Base-by-base conservation (phyloP, 37 sponge, comb jelly and placozoan genomes). In the Bolinopsis microptera region DNA sequence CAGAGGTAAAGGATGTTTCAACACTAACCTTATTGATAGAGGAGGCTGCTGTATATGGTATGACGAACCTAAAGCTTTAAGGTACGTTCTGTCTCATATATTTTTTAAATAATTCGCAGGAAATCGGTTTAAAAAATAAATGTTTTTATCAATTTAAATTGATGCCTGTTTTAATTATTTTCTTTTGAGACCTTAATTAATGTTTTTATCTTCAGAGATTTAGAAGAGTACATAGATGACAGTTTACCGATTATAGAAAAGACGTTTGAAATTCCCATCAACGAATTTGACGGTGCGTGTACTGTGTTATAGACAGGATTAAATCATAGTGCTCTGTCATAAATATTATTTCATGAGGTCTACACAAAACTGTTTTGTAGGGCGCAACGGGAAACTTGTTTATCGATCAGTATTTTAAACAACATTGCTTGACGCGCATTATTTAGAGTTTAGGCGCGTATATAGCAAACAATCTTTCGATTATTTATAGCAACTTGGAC, bases 41-140 rank as follows among this genome's bases (percentile, higher is more conserved):
- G 98, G 98, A 21, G 98, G 98, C 34, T 98, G 98, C 83, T 93
- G 96, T 94, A 98, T 98, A 41, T 98, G 98, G 98, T 98, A 98
- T 92, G 93, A 98, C 61, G 98, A 98, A 38, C 25, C 37, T 31
- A 80, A 80, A 80, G 22, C 21, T 34, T 3, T 80, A 5, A 61
- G 68, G 92, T 92, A 32, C 23, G 61, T 40, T 33, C 24, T 24
- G 39, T 40, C 32, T 18, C n/a, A n/a, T n/a, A n/a, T n/a, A n/a
- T n/a, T n/a, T n/a, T n/a, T n/a, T n/a, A n/a, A n/a, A n/a, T n/a
- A n/a, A n/a, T n/a, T n/a, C n/a, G n/a, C n/a, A n/a, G n/a, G n/a
- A n/a, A n/a, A n/a, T n/a, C n/a, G n/a, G n/a, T n/a, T n/a, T n/a
- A n/a, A n/a, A n/a, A n/a, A n/a, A n/a, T n/a, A n/a, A n/a, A n/a